Evolutionary conservation across 1,140 invertebrate genomes (phyloP).

Genomic region (Drosophila trapezifrons): DNA sequence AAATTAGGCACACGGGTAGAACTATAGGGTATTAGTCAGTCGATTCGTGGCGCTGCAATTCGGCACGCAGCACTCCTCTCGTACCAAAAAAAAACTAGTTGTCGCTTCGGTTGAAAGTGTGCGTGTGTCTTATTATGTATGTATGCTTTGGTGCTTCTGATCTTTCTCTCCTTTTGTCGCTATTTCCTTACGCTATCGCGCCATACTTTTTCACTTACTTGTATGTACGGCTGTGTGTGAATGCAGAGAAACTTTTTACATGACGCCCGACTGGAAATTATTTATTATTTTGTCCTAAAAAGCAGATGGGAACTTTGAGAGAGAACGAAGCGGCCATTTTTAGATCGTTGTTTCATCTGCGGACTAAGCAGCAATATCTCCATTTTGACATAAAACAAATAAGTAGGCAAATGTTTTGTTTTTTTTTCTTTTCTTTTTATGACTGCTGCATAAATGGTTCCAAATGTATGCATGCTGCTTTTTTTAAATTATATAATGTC

Average conservation of each 20-base stretch:
- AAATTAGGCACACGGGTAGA: neutral
- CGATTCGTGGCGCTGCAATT: neutral
- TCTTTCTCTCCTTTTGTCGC: constrained; percentile 33
- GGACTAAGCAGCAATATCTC: neutral
- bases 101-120: constrained; percentile 5
- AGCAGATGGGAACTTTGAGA: neutral
- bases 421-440: neutral
- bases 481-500: neutral
- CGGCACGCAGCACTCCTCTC: neutral
- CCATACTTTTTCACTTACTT: constrained; percentile 9
- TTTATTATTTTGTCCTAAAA: neutral
- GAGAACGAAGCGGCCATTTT: neutral
- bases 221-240: neutral
- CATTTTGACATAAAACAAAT: constrained; percentile 30
- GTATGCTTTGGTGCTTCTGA: constrained; percentile 23
- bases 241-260: constrained; percentile 15
- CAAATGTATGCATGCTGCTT: neutral
- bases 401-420: constrained; percentile 47
- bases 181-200: constrained; percentile 26
- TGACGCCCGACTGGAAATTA: neutral
- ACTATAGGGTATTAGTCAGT: constrained; percentile 11
- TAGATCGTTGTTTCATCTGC: neutral
- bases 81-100: constrained; percentile 34
- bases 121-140: constrained; percentile 2
- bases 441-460: neutral